phyloP scores from a whole-genome alignment of 2,888 invertebrate species.

The Eupsilia transversa region DNA sequence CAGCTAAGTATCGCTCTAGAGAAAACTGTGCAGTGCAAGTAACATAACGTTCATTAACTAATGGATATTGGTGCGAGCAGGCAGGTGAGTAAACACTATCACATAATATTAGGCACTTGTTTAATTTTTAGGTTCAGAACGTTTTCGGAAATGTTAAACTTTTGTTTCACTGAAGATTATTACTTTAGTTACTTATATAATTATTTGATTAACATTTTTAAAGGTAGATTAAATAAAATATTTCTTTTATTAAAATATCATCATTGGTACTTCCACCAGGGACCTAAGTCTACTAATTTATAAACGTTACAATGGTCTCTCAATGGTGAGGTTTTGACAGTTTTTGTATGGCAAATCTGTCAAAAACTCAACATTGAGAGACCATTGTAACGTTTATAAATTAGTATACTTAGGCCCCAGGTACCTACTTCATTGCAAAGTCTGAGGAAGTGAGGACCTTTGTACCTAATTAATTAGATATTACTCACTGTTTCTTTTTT shows the following conservation, averaged over 20 bases:
- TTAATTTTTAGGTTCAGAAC: background rate
- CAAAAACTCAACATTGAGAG: too few species aligned
- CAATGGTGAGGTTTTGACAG: too few species aligned
- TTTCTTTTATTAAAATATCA: background rate
- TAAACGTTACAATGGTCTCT: too few species aligned
- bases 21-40: constrained; percentile 3
- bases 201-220: background rate
- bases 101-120: background rate
- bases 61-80: background rate
- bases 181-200: background rate
- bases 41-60: constrained; percentile 9
- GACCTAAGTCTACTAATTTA: too few species aligned
- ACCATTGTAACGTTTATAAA: too few species aligned
- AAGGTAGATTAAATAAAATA: background rate
- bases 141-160: background rate
- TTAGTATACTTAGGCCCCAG: too few species aligned
- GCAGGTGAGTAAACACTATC: constrained; percentile 24
- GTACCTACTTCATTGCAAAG: background rate
- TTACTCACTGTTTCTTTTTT: background rate
- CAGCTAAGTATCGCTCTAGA: background rate
- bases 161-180: background rate
- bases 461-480: background rate
- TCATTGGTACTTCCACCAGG: background rate
- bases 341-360: too few species aligned
- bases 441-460: background rate